A percentile compares a stretch with the other conserved stretches of the same genome.
These are phyloP conservation scores for Echinarachnius parma DNA, from an alignment of 53 echinoderm and acorn worm species.

Conservation along the genomic window DNA sequence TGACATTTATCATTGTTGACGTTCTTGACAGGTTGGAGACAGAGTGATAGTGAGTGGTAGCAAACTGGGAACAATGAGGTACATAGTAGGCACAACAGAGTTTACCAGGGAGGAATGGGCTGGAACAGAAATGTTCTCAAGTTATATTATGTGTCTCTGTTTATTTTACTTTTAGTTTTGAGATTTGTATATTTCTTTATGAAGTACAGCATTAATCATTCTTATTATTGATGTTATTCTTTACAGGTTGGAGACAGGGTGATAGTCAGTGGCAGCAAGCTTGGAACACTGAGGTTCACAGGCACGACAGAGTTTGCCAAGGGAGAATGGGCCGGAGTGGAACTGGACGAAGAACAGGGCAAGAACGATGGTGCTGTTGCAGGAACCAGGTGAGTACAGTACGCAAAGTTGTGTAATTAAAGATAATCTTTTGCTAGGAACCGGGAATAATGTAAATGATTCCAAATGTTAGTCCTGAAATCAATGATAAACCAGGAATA, in stretches of 20 bases:
- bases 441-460: too few relatives aligned
- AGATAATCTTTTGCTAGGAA: too few relatives aligned
- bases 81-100: neutral
- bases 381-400: slow-evolving; percentile 83
- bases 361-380: slow-evolving; percentile 99
- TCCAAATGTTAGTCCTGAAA: too few relatives aligned
- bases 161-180: too few relatives aligned
- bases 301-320: slow-evolving; percentile 99
- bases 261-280: slow-evolving; percentile 92
- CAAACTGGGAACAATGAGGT: slow-evolving; percentile 71
- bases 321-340: slow-evolving; percentile 98
- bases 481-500: too few relatives aligned
- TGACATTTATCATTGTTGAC: too few relatives aligned
- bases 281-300: slow-evolving; percentile 94
- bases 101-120: too few relatives aligned
- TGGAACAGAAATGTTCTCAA: too few relatives aligned
- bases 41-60: slow-evolving; percentile 86
- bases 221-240: neutral
- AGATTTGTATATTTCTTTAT: too few relatives aligned
- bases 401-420: too few relatives aligned
- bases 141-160: too few relatives aligned
- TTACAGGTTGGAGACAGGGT: slow-evolving; percentile 93
- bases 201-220: too few relatives aligned
- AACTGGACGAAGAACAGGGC: slow-evolving; percentile 93
- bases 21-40: slow-evolving; percentile 80